Evolutionary conservation across 2,113 vertebrate genomes (phyloP), one percentile per base, ranked within the genome.

Genomic region (Trinectes maculatus): DNA sequence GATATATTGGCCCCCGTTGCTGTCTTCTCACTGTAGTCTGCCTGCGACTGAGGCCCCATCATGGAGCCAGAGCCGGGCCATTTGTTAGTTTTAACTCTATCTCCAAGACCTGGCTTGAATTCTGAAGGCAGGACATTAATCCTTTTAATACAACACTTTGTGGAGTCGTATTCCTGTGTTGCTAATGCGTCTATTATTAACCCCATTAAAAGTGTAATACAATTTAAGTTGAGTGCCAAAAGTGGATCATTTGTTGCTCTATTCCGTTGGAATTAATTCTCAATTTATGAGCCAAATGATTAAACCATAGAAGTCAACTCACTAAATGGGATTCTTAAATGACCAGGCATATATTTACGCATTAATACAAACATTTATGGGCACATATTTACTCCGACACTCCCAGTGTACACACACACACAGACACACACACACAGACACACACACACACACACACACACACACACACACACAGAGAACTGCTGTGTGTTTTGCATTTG

Each of bases 171-270:
- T 78, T 79, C 61, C 64, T 74, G 77, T 84, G 77, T 90, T 82
- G 72, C 77, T 86, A 89, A 89, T 85, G 80, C 78, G 47, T 74
- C 84, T 86, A 86, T 89, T 92, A 90, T 91, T 90, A 91, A 89
- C 88, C 80, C 85, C 82, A 85, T 91, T 91, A 89, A 89, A 90
- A 82, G 71, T 80, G 79, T 91, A 85, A 83, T 91, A 68, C 78
- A 75, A 85, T 85, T 87, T 84, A 83, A 85, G 82, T 73, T 71
- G 80, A 85, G 84, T 79, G 78, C 82, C 84, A 71, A 89, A 89
- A 87, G 82, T 86, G 83, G 77, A 86, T 88, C 77, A 89, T 92
- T 90, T 91, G 81, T 88, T 85, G 57, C 61, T 83, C 52, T 16
- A 12, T 90, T 85, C 70, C 84, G 74, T 91, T 87, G 80, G 81